Evolutionary conservation across 2,113 vertebrate genomes (phyloP).

Genomic region (Megatriorchis doriae): DNA sequence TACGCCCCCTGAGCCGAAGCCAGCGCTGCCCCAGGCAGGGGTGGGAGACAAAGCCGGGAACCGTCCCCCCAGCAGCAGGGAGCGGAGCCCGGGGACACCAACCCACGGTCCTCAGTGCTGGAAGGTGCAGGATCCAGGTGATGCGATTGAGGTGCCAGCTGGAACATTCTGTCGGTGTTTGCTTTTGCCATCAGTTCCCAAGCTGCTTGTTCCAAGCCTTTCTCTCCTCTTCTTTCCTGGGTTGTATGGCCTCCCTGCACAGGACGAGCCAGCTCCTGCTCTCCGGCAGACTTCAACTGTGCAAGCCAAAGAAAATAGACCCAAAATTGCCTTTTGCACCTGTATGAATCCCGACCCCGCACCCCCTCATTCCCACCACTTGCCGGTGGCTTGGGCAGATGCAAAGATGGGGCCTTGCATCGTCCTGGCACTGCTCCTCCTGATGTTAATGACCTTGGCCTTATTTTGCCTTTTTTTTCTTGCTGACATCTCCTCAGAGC

Average conservation of each 20-base stretch:
- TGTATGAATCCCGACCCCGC: rapidly evolving
- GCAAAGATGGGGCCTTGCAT: rapidly evolving
- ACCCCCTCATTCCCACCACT: background rate
- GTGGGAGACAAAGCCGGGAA: background rate
- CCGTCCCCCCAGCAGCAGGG: rapidly evolving
- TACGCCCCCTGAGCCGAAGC: rapidly evolving
- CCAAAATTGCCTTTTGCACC: background rate
- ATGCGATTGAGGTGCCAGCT: background rate
- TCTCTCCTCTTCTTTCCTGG: background rate
- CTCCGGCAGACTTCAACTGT: background rate
- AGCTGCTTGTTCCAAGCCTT: background rate
- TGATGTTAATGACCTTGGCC: background rate
- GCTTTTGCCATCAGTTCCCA: rapidly evolving
- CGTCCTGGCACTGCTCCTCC: background rate
- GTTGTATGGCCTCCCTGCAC: rapidly evolving
- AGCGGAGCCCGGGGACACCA: rapidly evolving
- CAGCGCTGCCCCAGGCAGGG: background rate
- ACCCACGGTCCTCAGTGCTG: rapidly evolving
- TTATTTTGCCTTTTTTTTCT: background rate
- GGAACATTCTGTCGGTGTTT: background rate
- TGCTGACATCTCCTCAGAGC: background rate
- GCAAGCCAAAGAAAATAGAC: background rate
- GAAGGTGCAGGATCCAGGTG: rapidly evolving
- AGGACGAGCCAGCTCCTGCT: background rate
- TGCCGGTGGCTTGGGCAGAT: rapidly evolving